Base-by-base conservation (phyloP, 2,113 vertebrate genomes). In the Aegotheles bennettii region DNA sequence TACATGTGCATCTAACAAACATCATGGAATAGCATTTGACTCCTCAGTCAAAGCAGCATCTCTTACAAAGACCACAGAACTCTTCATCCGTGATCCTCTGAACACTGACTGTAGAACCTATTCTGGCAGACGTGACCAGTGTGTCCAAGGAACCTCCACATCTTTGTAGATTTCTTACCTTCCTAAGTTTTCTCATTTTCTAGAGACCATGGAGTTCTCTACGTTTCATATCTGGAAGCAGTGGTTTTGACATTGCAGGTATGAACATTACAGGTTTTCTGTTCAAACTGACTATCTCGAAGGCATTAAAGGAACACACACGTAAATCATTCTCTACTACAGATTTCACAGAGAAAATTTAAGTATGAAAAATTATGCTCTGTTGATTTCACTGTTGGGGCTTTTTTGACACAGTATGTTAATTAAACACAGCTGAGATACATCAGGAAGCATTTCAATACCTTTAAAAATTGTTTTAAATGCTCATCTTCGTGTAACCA, bases 391-490 rank as follows among this genome's bases (percentile, higher is more conserved):
- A 24, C 16, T 50, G 35, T 48, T 54, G 47, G 59, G 16, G 45
- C 11, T 87, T 93, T 80, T 81, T 10, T 47, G 48, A 80, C 24
- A 67, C 20, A 28, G 45, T 11, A 35, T 69, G 9, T 29, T n/a
- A 51, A 63, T 70, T 56, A 85, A 45, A 70, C 28, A 74, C 19
- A 14, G 54, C 20, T 67, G 42, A 84, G 94, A 75, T 43, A 4
- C 53, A 84, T 12, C 15, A 87, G 56, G 59, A 94, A 61, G 24
- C 15, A 4, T 43, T 69, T 76, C 15, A 38, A 73, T 98, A 99
- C 99, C 99, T 99, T 99, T 95, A 99, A 97, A 97, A 99, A 99
- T 38, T 99, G 95, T 90, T 99, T 99, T 89, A 99, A 98, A 59
- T 99, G 98, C 47, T 99, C 99, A 68, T 99, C 99, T 75, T 99